A percentile compares a stretch with the other conserved stretches of the same genome.
Conservation (phyloP, 1,140 invertebrate species). For the Pseudomyrmex concolor region DNA sequence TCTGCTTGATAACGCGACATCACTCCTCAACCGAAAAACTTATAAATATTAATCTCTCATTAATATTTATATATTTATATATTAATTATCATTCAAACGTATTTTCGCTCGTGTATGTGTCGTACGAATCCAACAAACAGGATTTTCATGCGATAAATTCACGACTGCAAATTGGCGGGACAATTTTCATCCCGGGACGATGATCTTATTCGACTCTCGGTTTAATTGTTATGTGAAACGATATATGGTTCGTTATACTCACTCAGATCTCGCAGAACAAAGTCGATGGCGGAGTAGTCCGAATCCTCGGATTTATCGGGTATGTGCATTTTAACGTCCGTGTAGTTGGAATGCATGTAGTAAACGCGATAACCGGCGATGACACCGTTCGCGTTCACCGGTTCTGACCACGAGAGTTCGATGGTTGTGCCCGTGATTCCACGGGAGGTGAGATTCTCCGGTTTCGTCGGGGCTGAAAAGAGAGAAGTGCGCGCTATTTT, state of each 20-base stretch:
- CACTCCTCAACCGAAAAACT: constrained; percentile 48
- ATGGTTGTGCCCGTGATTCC: constrained; percentile 91
- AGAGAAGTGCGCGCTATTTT: not conserved
- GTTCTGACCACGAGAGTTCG: constrained; percentile 92
- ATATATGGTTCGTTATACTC: constrained; percentile 79
- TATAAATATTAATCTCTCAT: not conserved
- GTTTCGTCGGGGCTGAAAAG: constrained; percentile 91
- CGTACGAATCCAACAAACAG: not conserved
- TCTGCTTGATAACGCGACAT: constrained; percentile 16
- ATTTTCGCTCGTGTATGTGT: no score
- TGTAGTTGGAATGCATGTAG: constrained; percentile 89
- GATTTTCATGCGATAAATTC: not conserved
- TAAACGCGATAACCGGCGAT: constrained; percentile 90
- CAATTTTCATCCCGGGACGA: not conserved
- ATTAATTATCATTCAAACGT: not conserved
- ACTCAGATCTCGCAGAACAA: constrained; percentile 87
- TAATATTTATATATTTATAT: no score
- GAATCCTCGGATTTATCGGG: constrained; percentile 82
- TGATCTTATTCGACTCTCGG: not conserved
- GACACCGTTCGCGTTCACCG: constrained; percentile 89
- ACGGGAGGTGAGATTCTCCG: constrained; percentile 91
- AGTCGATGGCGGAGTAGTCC: constrained; percentile 83
- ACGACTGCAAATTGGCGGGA: not conserved
- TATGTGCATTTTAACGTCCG: constrained; percentile 86
- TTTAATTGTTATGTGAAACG: not conserved